These are phyloP conservation scores for Oxycera nigricornis DNA, from an alignment of 2,888 invertebrate genomes.

Conservation along the genomic window DNA sequence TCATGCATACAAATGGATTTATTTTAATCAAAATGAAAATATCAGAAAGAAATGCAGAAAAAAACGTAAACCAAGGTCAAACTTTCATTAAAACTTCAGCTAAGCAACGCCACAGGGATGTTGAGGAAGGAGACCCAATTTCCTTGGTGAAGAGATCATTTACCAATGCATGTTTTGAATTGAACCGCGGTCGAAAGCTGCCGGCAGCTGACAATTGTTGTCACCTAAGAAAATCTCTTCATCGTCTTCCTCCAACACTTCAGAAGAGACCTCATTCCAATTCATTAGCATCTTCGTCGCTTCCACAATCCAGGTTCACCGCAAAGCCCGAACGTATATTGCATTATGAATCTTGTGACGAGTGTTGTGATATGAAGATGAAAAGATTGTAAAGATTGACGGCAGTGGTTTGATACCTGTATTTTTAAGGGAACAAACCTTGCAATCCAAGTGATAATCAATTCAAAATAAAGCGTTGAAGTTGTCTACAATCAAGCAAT, in stretches of 20 bases:
- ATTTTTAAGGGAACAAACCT: too few species aligned
- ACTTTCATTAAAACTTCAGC: constrained; percentile 36
- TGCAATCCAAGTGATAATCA: too few species aligned
- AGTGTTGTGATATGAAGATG: neutral
- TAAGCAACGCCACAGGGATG: neutral
- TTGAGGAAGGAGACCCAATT: constrained; percentile 33
- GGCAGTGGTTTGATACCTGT: neutral
- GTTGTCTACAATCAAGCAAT: too few species aligned
- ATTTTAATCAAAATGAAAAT: neutral
- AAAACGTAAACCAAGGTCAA: constrained; percentile 34
- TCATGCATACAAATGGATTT: constrained; percentile 11
- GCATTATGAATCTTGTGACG: neutral
- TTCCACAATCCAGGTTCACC: constrained; percentile 21
- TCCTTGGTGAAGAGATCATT: constrained; percentile 14
- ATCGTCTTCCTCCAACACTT: neutral
- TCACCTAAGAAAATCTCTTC: constrained; percentile 15
- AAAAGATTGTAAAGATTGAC: neutral
- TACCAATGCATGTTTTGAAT: neutral
- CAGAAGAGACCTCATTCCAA: constrained; percentile 29
- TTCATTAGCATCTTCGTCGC: constrained; percentile 36
- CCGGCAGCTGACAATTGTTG: neutral
- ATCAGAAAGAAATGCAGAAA: neutral
- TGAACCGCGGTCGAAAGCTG: neutral
- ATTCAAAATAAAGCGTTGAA: too few species aligned
- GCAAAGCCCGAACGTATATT: neutral